Conservation (phyloP, 1,140 invertebrate genomes). For the Alviniconcha marisindica region DNA sequence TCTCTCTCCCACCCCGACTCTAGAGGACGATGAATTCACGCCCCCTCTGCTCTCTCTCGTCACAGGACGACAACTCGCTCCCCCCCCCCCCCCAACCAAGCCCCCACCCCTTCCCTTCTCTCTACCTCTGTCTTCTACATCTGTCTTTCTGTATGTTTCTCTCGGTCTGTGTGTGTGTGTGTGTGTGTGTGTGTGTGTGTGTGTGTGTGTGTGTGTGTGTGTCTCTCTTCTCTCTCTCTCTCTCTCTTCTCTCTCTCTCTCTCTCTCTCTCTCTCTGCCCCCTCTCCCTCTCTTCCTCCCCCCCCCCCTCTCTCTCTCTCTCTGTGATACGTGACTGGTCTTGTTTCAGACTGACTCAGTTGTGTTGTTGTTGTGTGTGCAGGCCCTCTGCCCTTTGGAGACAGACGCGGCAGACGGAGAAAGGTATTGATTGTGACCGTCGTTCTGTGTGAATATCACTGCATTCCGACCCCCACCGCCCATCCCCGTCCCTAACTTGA, state of each 20-base stretch:
- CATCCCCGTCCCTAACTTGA: neutral
- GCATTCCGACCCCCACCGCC: neutral
- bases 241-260: neutral
- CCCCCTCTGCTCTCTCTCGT: no score
- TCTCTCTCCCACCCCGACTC: no score
- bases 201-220: no score
- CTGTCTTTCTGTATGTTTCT: no score
- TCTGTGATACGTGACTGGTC: neutral
- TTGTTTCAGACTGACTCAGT: neutral
- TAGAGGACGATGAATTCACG: no score
- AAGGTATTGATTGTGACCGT: neutral
- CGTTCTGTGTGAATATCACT: neutral
- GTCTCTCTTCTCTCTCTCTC: neutral
- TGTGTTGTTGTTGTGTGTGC: neutral
- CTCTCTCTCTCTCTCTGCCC: conserved; percentile 21
- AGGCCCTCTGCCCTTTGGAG: conserved; percentile 25
- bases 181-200: no score
- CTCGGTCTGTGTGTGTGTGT: no score
- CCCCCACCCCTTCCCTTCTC: no score
- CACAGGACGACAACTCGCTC: no score
- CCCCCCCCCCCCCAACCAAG: no score
- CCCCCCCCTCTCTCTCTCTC: conserved; percentile 24
- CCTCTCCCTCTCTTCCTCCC: conserved; percentile 36
- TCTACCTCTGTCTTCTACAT: no score
- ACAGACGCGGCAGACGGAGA: conserved; percentile 17